Percentiles rank a stretch among this genome's conserved stretches.
Evolutionary conservation across 64 coral and sea anemone species (phyloP).

Genomic region (Stichodactyla mertensii): DNA sequence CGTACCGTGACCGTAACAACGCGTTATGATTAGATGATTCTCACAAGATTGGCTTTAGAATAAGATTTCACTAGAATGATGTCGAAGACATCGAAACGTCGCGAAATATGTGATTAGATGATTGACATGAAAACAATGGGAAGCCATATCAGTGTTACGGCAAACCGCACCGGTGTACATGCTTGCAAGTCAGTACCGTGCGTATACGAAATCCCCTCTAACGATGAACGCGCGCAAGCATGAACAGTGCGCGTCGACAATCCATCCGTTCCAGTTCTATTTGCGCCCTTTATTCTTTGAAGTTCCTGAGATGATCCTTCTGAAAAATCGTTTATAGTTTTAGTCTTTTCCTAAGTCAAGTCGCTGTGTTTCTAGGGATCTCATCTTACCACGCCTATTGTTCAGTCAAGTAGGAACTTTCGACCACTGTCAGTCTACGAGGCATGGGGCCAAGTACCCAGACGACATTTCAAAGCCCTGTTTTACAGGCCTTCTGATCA

Average conservation of each 20-base stretch:
- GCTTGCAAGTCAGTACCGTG: background rate
- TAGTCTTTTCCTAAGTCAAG: background rate
- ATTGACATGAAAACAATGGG: too few species aligned
- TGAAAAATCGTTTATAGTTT: background rate
- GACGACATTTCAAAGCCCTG: background rate
- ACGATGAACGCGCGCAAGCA: background rate
- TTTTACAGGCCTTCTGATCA: background rate
- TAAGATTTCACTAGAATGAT: too few species aligned
- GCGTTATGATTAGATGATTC: too few species aligned
- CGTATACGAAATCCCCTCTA: background rate
- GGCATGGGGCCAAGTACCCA: background rate
- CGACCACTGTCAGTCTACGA: slow-evolving; percentile 1
- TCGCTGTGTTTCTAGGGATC: background rate
- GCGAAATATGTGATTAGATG: too few species aligned
- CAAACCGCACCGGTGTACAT: too few species aligned
- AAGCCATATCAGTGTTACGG: too few species aligned
- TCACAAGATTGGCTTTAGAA: too few species aligned
- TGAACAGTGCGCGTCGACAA: too few species aligned
- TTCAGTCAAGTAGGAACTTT: background rate
- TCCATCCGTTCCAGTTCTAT: too few species aligned
- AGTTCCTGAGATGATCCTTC: background rate
- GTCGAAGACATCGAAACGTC: too few species aligned
- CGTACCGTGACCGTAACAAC: too few species aligned
- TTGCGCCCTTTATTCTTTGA: too few species aligned
- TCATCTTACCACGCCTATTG: background rate